A percentile compares a stretch with the other conserved stretches of the same genome.
These are phyloP conservation scores for Monopterus albus DNA, from an alignment of 2,113 vertebrate genomes.

Conservation along the genomic window DNA sequence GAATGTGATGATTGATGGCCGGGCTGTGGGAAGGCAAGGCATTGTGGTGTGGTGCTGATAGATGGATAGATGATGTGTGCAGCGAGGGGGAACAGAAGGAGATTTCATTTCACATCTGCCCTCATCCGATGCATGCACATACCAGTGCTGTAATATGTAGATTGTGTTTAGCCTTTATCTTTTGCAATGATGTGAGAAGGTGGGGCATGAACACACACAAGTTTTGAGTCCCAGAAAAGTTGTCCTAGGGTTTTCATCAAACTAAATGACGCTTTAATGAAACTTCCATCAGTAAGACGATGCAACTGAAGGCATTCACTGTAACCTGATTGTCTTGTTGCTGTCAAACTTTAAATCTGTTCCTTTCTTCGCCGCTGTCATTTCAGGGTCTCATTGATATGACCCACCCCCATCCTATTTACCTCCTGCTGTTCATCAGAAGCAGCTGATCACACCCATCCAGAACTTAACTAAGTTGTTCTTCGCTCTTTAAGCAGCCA, in stretches of 20 bases:
- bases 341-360: neutral
- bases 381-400: too few relatives aligned
- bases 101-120: conserved; percentile 76
- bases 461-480: too few relatives aligned
- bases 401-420: too few relatives aligned
- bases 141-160: conserved; percentile 68
- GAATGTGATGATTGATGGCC: conserved; percentile 72
- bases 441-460: too few relatives aligned
- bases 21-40: conserved; percentile 49
- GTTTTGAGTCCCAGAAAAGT: too few relatives aligned
- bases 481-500: too few relatives aligned
- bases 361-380: neutral
- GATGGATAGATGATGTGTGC: conserved; percentile 71
- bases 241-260: too few relatives aligned
- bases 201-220: neutral
- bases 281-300: neutral
- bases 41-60: conserved; percentile 30
- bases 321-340: neutral
- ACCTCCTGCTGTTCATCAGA: too few relatives aligned
- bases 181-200: conserved; percentile 7
- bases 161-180: conserved; percentile 71
- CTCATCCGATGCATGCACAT: conserved; percentile 52
- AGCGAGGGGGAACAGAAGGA: conserved; percentile 69
- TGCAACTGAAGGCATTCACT: neutral
- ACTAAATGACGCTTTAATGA: neutral